These are phyloP conservation scores for Galleria mellonella DNA, from an alignment of 1,140 invertebrate species.

Conservation along the genomic window DNA sequence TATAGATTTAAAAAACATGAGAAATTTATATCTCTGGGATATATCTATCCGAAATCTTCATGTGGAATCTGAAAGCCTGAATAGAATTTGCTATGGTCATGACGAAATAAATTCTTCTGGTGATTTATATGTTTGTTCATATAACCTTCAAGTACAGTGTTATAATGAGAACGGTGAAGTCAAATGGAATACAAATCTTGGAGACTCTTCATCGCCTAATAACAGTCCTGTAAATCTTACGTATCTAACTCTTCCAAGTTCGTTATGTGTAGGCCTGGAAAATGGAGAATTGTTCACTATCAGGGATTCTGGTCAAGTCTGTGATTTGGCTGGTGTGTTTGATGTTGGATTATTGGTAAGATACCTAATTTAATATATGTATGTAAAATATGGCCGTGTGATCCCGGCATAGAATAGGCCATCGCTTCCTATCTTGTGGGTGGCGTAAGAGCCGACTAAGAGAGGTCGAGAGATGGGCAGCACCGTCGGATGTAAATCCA, in stretches of 20 bases:
- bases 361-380: slow-evolving; percentile 1
- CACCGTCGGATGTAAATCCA: no score
- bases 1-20: slow-evolving; percentile 26
- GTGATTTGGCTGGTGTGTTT: slow-evolving; percentile 44
- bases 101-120: slow-evolving; percentile 31
- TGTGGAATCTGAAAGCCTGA: slow-evolving; percentile 26
- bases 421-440: no score
- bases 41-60: slow-evolving; percentile 28
- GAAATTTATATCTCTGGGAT: slow-evolving; percentile 49
- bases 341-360: slow-evolving; percentile 56
- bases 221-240: slow-evolving; percentile 48
- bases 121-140: slow-evolving; percentile 49
- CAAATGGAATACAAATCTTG: slow-evolving; percentile 46
- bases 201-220: slow-evolving; percentile 23
- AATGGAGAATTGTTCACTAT: slow-evolving; percentile 57
- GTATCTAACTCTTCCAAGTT: slow-evolving; percentile 47
- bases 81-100: slow-evolving; percentile 38
- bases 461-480: no score
- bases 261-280: slow-evolving; percentile 41
- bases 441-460: no score
- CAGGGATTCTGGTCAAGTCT: slow-evolving; percentile 27
- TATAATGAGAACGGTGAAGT: slow-evolving; percentile 35
- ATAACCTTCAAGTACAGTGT: slow-evolving; percentile 50
- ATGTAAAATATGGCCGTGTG: no score
- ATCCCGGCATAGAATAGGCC: no score